These are phyloP conservation scores for Vanacampus margaritifer DNA, from an alignment of 2,113 vertebrate species.

Conservation along the genomic window DNA sequence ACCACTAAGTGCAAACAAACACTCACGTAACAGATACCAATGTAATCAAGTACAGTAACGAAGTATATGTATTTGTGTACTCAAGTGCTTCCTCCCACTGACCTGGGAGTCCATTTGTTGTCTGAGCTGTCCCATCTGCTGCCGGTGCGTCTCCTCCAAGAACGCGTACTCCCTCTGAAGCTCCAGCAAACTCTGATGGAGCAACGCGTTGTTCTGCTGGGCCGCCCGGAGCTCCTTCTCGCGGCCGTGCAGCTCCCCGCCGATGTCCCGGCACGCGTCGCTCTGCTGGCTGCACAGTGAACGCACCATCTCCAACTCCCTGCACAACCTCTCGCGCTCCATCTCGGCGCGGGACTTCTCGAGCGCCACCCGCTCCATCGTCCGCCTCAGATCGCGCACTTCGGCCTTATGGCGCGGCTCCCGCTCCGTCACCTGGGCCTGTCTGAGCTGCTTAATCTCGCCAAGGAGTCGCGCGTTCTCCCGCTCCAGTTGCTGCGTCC, in stretches of 20 bases:
- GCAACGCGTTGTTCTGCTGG: conserved; percentile 63
- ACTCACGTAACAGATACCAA: neutral
- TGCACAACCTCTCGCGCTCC: conserved; percentile 74
- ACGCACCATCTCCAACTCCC: conserved; percentile 71
- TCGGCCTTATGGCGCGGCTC: conserved; percentile 63
- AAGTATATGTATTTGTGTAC: neutral
- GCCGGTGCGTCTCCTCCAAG: conserved; percentile 74
- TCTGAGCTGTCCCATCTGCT: conserved; percentile 66
- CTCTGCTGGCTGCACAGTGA: conserved; percentile 66
- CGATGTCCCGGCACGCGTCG: conserved; percentile 64
- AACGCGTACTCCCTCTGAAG: conserved; percentile 73
- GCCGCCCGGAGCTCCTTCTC: conserved; percentile 68
- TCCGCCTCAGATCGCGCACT: conserved; percentile 71
- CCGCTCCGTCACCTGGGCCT: conserved; percentile 52
- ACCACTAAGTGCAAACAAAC: neutral
- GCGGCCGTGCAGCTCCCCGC: conserved; percentile 68
- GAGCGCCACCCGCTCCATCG: conserved; percentile 73
- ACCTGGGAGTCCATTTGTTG: conserved; percentile 56
- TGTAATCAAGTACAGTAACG: neutral
- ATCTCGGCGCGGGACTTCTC: conserved; percentile 77
- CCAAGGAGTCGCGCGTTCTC: conserved; percentile 76
- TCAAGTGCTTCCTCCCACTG: neutral
- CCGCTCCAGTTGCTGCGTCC: conserved; percentile 83
- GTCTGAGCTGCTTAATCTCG: conserved; percentile 73
- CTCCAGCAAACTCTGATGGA: conserved; percentile 78